A percentile compares a stretch with the other conserved stretches of the same genome.
These are phyloP conservation scores for Periophthalmodon schlosseri DNA, from an alignment of 2,113 vertebrate species.

Conservation along the genomic window DNA sequence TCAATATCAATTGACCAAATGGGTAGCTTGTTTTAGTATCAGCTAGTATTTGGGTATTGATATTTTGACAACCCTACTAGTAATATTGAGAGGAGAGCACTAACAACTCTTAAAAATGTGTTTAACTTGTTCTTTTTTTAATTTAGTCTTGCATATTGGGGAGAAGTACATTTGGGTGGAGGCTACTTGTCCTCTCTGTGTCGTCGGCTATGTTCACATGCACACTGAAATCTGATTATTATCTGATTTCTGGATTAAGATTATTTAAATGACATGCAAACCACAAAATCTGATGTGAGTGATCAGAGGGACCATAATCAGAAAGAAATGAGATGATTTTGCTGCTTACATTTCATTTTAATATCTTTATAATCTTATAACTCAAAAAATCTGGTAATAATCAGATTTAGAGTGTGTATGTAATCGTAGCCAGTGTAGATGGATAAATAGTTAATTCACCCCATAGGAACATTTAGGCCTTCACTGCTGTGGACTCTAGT, in stretches of 20 bases:
- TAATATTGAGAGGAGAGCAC: neutral
- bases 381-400: no score
- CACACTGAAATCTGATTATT: no score
- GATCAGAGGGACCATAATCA: no score
- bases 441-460: conserved; percentile 7
- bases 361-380: no score
- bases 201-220: neutral
- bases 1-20: neutral
- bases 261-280: no score
- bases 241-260: no score
- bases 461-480: neutral
- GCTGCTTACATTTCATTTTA: no score
- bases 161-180: neutral
- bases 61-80: neutral
- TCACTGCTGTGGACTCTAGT: neutral
- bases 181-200: neutral
- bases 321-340: no score
- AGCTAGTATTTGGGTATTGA: neutral
- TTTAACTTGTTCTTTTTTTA: no score
- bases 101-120: neutral
- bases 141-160: neutral
- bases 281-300: no score
- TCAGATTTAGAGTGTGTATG: no score
- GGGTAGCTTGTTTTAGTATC: neutral
- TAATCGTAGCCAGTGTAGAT: neutral